Evolutionary conservation across 2,888 invertebrate genomes (phyloP), one percentile per base, ranked within the genome.

Genomic region (Bombyx huttoni): DNA sequence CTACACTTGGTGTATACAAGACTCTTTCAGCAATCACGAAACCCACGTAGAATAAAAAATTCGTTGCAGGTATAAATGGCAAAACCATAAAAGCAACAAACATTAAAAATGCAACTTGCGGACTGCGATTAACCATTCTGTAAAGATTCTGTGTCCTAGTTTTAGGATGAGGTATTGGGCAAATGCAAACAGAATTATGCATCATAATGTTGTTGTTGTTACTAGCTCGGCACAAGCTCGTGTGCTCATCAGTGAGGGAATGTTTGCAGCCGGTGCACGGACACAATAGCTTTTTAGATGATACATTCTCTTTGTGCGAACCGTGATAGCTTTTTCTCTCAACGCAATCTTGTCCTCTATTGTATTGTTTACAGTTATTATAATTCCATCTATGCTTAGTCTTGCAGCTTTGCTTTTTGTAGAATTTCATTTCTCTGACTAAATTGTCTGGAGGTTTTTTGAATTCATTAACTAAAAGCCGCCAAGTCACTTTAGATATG

Each of bases 11-110:
- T 79, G 98, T 92, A 88, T 98, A 99, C 60, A 99, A 90, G 61
- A 98, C 94, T 60, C 98, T 91, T 87, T 99, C 99, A 55, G 98
- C 99, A 53, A 98, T 95, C 62, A 99, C 98, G 83, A 99, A 99
- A 50, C 99, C 99, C 56, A 99, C 98, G 83, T 98, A 98, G 89
- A 98, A 98, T 83, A 98, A 94, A 66, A 98, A 89, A 90, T 99
- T 99, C 67, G 96, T 94, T 58, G 98, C 98, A 59, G 98, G 98
- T 71, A 98, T 90, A 88, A 98, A 98, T 57, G 98, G 98, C 64
- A 98, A 89, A 62, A 94, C 92, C 74, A 98, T 91, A 72, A 98
- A 92, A 51, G 94, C 92, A 60, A 93, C 88, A 63, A 92, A 91
- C 80, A 92, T 89, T 55, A 93, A 74, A 66, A 82, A 66, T 56